A percentile compares a stretch with the other conserved stretches of the same genome.
phyloP scores from a whole-genome alignment of 2,113 vertebrate genomes.

The Pollachius pollachius region DNA sequence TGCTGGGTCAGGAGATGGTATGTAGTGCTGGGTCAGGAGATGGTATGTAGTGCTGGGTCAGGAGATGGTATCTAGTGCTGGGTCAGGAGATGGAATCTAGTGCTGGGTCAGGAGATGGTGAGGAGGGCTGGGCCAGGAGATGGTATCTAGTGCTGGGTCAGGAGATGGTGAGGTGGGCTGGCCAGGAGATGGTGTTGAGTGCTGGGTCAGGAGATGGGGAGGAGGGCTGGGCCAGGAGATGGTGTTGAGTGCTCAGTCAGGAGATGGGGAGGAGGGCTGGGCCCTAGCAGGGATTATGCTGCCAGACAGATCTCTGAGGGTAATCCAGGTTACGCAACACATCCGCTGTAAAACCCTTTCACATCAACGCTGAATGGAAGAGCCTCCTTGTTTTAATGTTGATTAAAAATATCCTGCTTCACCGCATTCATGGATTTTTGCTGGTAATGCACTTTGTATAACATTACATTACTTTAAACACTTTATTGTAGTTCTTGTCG shows the following conservation, averaged over 20 bases:
- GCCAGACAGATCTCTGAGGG: constrained; percentile 28
- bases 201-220: no score
- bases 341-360: background rate
- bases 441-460: background rate
- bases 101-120: constrained; percentile 17
- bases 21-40: constrained; percentile 24
- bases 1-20: background rate
- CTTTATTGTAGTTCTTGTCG: no score
- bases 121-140: no score
- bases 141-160: background rate
- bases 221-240: no score
- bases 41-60: constrained; percentile 28
- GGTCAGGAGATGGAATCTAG: background rate
- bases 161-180: constrained; percentile 11
- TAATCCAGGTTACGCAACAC: constrained; percentile 42
- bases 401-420: no score
- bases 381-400: background rate
- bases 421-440: no score
- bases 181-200: constrained; percentile 32
- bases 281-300: constrained; percentile 42
- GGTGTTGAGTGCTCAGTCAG: no score
- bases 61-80: background rate
- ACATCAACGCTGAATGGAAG: background rate
- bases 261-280: background rate
- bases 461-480: background rate